Base-by-base conservation (phyloP, 2,797 vertebrate genomes). In the Sebastes melanostomus region DNA sequence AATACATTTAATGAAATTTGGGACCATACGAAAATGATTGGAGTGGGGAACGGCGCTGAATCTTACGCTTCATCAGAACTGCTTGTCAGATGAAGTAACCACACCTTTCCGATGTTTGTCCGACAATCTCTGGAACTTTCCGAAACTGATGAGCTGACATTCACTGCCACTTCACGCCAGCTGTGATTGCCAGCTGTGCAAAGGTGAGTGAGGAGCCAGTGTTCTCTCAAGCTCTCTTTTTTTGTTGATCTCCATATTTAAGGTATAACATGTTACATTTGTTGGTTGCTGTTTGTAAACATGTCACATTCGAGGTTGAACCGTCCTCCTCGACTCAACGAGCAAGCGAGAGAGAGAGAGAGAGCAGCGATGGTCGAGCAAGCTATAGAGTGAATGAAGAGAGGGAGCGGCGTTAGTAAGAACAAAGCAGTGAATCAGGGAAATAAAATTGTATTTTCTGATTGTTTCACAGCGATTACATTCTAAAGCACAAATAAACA, bases 1-100 rank as follows among this genome's bases (percentile, higher is more conserved):
- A 84, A 66, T 66, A 70, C 72, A 63, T 80, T 85, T 81, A 67
- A 55, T 73, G 52, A 83, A 85, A 87, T 83, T 70, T 80, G 38
- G 60, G 55, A 67, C 8, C 56, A 16, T 60, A 50, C 16, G 54
- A 56, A 76, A 72, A 63, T 71, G 24, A 75, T 34, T 56, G 29
- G 27, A 34, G 30, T 46, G 29, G 1, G n/a, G 30, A 42, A 24
- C 22, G 8, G 20, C 3, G 5, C 34, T 18, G 22, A 38, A 20
- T 71, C 10, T 50, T 20, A 5, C 30, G 54, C 8, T 52, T 55
- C 14, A n/a, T 67, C 42, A 30, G 25, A 63, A 10, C 24, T 2
- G 24, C 55, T 24, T 34, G 29, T 77, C 56, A 61, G 56, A 32
- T 59, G 20, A n/a, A 50, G 18, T 50, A 50, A 50, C 46, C 46